Base-by-base conservation (phyloP, 2,797 vertebrate genomes). In the Mormyrus proboscirostris region DNA sequence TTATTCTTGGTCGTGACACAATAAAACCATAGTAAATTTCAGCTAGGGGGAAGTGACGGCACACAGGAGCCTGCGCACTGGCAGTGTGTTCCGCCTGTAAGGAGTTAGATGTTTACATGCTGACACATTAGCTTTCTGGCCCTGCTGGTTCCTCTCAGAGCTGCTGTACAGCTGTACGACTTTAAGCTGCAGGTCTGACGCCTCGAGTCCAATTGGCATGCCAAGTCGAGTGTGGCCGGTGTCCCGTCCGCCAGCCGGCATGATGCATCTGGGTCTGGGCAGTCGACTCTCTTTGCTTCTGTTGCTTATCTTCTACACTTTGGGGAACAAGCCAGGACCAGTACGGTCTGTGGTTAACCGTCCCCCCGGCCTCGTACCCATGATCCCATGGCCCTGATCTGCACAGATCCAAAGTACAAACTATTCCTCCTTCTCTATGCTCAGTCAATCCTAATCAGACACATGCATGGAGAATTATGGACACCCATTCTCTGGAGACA, bases 291-390 rank as follows among this genome's bases (percentile, higher is more conserved):
- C 4, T 79, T 88, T 73, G 62, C 49, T 88, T 14, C 4, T 91
- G 9, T 93, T 91, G 92, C 88, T 88, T 16, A 65, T 87, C 59
- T 16, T 88, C 91, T 91, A 90, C 91, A 91, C 85, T 33, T 33
- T 33, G 29, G 33, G 25, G 4, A 90, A 91, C 84, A 53, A 76
- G 87, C 65, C 49, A 16, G 51, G 49, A 41, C 57, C 69, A n/a
- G 65, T 51, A 29, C 91, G 93, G 91, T 90, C 86, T 89, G 89
- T 89, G 93, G 92, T 95, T 94, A 94, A 93, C 94, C 95, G 90
- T 91, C 19, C 7, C 22, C n/a, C n/a, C 7, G 9, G 50, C 33
- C 33, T 4, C 19, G 10, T 33, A 73, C 65, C 65, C 10, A 73
- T 14, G 16, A 73, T 33, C 65, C 9, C 10, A 12, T 22, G 79